phyloP scores from a whole-genome alignment of 2,797 vertebrate species.

The Chelidonichthys spinosus region DNA sequence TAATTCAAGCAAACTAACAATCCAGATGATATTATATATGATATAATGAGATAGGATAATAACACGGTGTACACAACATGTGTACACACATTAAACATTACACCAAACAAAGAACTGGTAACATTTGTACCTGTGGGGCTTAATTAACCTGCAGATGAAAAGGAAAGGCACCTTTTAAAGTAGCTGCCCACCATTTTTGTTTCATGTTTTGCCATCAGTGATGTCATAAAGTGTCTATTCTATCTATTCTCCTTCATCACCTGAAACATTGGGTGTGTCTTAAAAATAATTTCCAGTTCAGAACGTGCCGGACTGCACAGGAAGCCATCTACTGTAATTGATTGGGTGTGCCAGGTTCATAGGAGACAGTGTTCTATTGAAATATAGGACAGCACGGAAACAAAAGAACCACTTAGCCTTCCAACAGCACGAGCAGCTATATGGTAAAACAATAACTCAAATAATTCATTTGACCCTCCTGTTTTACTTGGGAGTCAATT shows the following conservation, averaged over 20 bases:
- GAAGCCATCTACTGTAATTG: neutral
- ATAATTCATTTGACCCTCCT: too few relatives aligned
- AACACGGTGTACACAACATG: neutral
- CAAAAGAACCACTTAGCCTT: too few relatives aligned
- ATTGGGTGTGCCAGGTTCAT: neutral
- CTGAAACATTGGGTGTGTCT: conserved; percentile 1
- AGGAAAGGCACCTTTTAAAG: conserved; percentile 15
- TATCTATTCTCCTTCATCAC: neutral
- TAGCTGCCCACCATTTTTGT: neutral
- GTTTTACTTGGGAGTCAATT: too few relatives aligned
- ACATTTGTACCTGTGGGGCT: neutral
- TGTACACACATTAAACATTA: neutral
- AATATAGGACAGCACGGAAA: neutral
- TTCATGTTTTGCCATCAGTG: neutral
- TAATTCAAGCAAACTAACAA: neutral
- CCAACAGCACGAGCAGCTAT: too few relatives aligned
- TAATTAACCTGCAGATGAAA: neutral
- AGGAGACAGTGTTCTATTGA: neutral
- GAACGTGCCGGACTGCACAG: too few relatives aligned
- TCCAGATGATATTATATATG: too few relatives aligned
- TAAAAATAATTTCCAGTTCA: neutral
- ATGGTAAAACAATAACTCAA: neutral
- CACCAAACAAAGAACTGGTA: too few relatives aligned
- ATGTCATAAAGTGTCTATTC: neutral
- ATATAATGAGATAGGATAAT: too few relatives aligned